Percentiles rank a stretch among this genome's conserved stretches.
Conservation (phyloP, 2,113 vertebrate genomes). For the Cavia porcellus region DNA sequence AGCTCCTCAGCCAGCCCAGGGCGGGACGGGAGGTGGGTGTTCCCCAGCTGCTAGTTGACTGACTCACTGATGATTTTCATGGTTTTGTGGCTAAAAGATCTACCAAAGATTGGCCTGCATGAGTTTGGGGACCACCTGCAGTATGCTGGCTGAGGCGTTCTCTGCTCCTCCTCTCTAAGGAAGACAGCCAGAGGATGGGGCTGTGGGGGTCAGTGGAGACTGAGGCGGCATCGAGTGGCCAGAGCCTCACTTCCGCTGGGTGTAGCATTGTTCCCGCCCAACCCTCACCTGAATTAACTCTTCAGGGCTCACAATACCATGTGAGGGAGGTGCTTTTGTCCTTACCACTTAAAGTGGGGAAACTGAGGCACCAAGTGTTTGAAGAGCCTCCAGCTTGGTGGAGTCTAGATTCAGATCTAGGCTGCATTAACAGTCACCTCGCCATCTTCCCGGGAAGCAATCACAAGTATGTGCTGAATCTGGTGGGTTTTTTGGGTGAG, state of each 20-base stretch:
- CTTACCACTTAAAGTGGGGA: neutral
- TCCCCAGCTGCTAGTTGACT: neutral
- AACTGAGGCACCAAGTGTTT: neutral
- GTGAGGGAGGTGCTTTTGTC: neutral
- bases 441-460: neutral
- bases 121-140: neutral
- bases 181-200: too few species aligned
- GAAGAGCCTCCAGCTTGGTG: neutral
- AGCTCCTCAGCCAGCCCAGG: neutral
- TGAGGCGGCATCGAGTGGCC: accelerated
- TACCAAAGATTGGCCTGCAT: neutral
- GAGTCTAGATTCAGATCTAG: neutral
- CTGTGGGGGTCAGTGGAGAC: neutral
- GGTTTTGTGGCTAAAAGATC: neutral
- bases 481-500: neutral
- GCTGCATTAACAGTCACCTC: too few species aligned
- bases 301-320: neutral
- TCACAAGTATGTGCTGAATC: neutral
- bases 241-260: neutral
- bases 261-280: neutral
- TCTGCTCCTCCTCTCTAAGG: neutral
- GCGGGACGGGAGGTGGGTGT: neutral
- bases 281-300: neutral
- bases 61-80: neutral
- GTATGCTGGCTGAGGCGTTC: neutral